A percentile compares a stretch with the other conserved stretches of the same genome.
Conservation (phyloP, 1,140 invertebrate genomes). For the Drosophila lacteicornis region DNA sequence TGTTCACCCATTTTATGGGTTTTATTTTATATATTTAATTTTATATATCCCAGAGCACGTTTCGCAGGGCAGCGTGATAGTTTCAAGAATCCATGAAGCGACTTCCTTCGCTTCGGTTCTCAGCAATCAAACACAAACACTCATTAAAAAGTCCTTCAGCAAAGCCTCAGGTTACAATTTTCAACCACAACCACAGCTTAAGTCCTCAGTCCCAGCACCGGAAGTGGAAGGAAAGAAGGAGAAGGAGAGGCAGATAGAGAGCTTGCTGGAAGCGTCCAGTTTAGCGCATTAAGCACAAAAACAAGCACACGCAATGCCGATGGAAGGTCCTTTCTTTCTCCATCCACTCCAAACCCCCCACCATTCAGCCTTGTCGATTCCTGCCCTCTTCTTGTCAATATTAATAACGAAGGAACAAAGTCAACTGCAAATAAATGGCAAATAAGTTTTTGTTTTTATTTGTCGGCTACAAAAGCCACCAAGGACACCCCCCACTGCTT, state of each 20-base stretch:
- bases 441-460: slow-evolving; percentile 78
- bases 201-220: slow-evolving; percentile 48
- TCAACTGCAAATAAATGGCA: slow-evolving; percentile 78
- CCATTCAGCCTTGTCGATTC: slow-evolving; percentile 34
- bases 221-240: slow-evolving; percentile 48
- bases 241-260: slow-evolving; percentile 1
- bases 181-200: slow-evolving; percentile 70
- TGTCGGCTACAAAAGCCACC: slow-evolving; percentile 48
- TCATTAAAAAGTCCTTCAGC: slow-evolving; percentile 80
- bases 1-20: neutral
- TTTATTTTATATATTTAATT: slow-evolving; percentile 7
- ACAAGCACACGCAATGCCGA: slow-evolving; percentile 58
- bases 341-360: neutral
- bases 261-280: slow-evolving; percentile 35
- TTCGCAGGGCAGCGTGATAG: slow-evolving; percentile 13
- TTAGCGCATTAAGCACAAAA: slow-evolving; percentile 72
- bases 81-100: slow-evolving; percentile 19
- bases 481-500: slow-evolving; percentile 48
- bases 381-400: slow-evolving; percentile 54
- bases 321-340: slow-evolving; percentile 30
- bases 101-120: slow-evolving; percentile 39
- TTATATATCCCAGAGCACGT: slow-evolving; percentile 19
- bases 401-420: slow-evolving; percentile 69
- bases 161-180: slow-evolving; percentile 74
- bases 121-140: slow-evolving; percentile 68